Percentiles rank a stretch among this genome's conserved stretches.
phyloP scores from a whole-genome alignment of 2,797 vertebrate genomes.

The Calcarius lapponicus region DNA sequence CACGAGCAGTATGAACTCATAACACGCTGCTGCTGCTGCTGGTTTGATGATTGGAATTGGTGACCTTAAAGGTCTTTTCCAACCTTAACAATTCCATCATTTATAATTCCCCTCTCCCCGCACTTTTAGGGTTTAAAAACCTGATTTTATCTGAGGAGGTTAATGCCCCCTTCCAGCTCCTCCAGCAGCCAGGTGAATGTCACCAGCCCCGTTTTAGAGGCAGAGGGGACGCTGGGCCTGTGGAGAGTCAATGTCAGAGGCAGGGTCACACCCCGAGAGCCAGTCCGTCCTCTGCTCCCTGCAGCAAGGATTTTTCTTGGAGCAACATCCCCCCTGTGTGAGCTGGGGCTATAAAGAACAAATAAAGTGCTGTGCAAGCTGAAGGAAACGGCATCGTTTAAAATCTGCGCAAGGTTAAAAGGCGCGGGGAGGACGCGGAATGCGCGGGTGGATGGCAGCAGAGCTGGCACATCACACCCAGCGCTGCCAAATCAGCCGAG shows the following conservation, averaged over 20 bases:
- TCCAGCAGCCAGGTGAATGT: background rate
- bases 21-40: accelerated
- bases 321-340: conserved; percentile 1
- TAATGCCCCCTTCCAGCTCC: background rate
- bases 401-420: conserved; percentile 40
- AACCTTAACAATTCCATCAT: background rate
- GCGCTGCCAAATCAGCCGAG: background rate
- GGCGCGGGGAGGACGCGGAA: background rate
- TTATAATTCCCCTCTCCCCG: background rate
- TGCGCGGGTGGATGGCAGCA: background rate
- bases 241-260: background rate
- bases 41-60: background rate
- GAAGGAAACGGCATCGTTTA: conserved; percentile 10
- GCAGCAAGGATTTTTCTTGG: background rate
- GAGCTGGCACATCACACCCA: background rate
- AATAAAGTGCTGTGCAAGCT: conserved; percentile 47
- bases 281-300: background rate
- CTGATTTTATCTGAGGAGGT: background rate
- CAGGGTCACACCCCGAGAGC: background rate
- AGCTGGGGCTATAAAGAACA: conserved; percentile 17
- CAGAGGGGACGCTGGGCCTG: background rate
- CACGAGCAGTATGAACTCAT: accelerated
- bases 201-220: background rate
- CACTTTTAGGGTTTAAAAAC: background rate
- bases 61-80: background rate